A percentile compares a stretch with the other conserved stretches of the same genome.
phyloP scores from a whole-genome alignment of 2,113 vertebrate genomes.

The Platysteira castanea region DNA sequence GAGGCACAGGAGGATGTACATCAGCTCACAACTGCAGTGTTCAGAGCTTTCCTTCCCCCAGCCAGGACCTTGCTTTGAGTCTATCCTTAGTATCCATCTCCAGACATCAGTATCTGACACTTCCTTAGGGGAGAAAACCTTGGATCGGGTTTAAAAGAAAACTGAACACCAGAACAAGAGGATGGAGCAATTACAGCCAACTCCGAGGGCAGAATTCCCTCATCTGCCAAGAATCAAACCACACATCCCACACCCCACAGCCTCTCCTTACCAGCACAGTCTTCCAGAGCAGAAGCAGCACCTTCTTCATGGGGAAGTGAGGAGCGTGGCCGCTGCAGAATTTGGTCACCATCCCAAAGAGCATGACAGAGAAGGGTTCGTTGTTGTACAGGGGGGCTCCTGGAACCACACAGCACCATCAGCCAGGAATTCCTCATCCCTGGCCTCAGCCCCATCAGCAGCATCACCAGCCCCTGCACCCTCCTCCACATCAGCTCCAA shows the following conservation, averaged over 20 bases:
- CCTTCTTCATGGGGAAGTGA: conserved; percentile 98
- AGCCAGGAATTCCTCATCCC: background rate
- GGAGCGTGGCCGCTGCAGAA: conserved; percentile 96
- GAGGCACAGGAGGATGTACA: background rate
- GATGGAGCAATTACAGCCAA: background rate
- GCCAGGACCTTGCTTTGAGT: background rate
- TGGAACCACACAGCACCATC: conserved; percentile 32
- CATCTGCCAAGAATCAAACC: background rate
- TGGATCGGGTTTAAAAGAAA: background rate
- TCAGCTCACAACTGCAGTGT: rapidly evolving
- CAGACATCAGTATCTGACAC: background rate
- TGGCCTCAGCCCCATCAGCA: background rate
- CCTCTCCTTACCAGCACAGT: conserved; percentile 86
- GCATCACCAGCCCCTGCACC: background rate
- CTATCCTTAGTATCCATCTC: background rate
- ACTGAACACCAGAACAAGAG: background rate
- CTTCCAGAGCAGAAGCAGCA: conserved; percentile 95
- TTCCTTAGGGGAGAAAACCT: background rate
- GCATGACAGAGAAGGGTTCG: conserved; percentile 93
- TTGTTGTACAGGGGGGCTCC: conserved; percentile 91
- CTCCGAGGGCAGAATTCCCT: background rate
- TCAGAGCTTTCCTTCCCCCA: background rate
- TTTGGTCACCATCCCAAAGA: conserved; percentile 96
- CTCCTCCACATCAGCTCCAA: background rate
- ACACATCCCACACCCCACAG: rapidly evolving